These are phyloP conservation scores for Dicrostonyx torquatus DNA, from an alignment of 2,797 vertebrate genomes.

Conservation along the genomic window DNA sequence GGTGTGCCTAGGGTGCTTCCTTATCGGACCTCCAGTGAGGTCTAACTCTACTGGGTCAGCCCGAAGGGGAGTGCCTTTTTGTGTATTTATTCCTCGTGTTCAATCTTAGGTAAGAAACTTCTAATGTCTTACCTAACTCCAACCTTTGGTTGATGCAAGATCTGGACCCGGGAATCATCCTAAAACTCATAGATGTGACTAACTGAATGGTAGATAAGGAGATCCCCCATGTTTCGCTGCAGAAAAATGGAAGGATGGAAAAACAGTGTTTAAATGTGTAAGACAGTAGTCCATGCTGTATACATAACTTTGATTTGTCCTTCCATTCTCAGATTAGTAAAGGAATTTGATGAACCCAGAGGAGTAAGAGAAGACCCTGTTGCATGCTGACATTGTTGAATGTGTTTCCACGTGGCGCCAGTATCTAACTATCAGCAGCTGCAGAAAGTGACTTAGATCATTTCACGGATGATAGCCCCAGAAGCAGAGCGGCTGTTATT, in stretches of 20 bases:
- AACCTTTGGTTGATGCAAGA: not conserved
- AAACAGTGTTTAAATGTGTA: not conserved
- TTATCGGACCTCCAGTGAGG: not conserved
- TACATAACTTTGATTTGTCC: not conserved
- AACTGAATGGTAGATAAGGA: not conserved
- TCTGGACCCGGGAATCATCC: not conserved
- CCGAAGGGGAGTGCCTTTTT: not conserved
- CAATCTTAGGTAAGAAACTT: not conserved
- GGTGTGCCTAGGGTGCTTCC: not conserved
- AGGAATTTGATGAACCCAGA: not conserved
- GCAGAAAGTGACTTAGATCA: not conserved
- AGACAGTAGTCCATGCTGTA: not conserved
- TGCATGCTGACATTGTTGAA: not conserved
- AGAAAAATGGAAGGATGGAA: not conserved
- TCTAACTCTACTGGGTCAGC: not conserved
- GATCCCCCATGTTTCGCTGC: not conserved
- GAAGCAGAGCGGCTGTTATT: not conserved
- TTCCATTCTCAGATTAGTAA: slow-evolving; percentile 7
- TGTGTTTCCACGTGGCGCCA: not conserved
- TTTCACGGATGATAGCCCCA: not conserved
- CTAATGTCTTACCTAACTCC: not conserved
- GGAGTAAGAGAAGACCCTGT: not conserved
- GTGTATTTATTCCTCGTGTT: not conserved
- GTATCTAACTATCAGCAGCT: not conserved
- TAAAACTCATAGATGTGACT: not conserved